Evolutionary conservation across 2,797 vertebrate genomes (phyloP), one percentile per base, ranked within the genome.

Genomic region (Melanotaenia trifasciata): DNA sequence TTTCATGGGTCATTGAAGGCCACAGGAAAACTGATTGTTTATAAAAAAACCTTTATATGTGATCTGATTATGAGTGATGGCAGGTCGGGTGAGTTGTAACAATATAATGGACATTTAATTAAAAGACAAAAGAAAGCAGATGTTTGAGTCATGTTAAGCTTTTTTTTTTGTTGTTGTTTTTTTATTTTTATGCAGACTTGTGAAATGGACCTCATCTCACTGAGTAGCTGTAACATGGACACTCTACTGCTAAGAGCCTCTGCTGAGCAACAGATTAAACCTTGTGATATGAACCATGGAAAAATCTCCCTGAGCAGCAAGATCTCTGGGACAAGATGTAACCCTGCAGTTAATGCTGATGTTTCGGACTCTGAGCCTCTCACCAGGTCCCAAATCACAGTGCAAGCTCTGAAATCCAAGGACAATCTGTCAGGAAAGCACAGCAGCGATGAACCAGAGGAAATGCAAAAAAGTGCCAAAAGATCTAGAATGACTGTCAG

Each of bases 301-400:
- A 38, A 32, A 72, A 33, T 18, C 28, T 79, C 74, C 59, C 78
- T 1, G 5, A 74, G 76, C 65, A 58, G 63, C 33, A 1, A 54
- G 43, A 36, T 32, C 36, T n/a, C 51, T 40, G 66, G 33, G 69
- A 71, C 77, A 72, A 79, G 70, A 80, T 87, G 85, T 58, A 62
- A 47, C 71, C 61, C 57, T 14, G 60, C 79, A 61, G 40, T 72
- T 54, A 36, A 74, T 22, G 9, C 51, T 3, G 0, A 58, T 1
- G 18, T 71, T 60, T 59, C 28, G 62, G 53, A 71, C 63, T 32
- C 36, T 16, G 58, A 54, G 65, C 11, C 51, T 64, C 67, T 59
- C 32, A 22, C 20, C 30, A 5, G 40, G 64, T 64, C 76, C 32
- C 36, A 3, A 22, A 72, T 78, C 65, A 58, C 58, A 53, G 51